Conservation (phyloP, 2,888 invertebrate species). For the Augochlorella aurata region DNA sequence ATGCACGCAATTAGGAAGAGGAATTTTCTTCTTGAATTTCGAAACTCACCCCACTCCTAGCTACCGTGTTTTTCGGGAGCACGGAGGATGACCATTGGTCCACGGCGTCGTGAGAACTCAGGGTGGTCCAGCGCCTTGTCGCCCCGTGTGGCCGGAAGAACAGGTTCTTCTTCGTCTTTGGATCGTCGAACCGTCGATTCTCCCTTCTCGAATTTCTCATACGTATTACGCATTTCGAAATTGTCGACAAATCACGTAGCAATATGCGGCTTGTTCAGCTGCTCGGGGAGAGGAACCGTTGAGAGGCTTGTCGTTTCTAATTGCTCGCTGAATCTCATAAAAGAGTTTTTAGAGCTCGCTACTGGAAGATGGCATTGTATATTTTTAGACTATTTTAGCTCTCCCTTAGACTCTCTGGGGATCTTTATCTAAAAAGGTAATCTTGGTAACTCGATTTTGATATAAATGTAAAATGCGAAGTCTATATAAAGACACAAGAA, state of each 20-base stretch:
- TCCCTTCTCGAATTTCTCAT: constrained; percentile 34
- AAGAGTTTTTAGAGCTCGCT: not conserved
- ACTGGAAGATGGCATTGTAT: not conserved
- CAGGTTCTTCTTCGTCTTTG: constrained; percentile 67
- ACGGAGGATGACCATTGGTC: constrained; percentile 70
- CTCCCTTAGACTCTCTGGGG: too few relatives aligned
- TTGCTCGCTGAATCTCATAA: not conserved
- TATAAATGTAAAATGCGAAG: too few relatives aligned
- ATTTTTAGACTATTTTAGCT: not conserved
- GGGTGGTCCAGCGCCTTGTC: constrained; percentile 70
- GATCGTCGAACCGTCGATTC: not conserved
- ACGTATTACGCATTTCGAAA: constrained; percentile 19
- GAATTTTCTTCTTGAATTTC: constrained; percentile 69
- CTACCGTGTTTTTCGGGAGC: constrained; percentile 38
- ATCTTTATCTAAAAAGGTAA: too few relatives aligned
- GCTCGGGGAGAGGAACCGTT: not conserved
- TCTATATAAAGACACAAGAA: too few relatives aligned
- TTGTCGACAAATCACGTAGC: not conserved
- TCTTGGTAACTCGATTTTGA: too few relatives aligned
- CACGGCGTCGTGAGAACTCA: constrained; percentile 77
- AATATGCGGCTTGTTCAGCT: constrained; percentile 5
- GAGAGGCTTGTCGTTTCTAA: not conserved
- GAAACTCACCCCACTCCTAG: constrained; percentile 56
- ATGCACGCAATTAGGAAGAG: constrained; percentile 62
- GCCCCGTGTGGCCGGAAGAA: constrained; percentile 58